Evolutionary conservation across 2,888 invertebrate genomes (phyloP), one percentile per base, ranked within the genome.

Genomic region (Drosophila neutralis): DNA sequence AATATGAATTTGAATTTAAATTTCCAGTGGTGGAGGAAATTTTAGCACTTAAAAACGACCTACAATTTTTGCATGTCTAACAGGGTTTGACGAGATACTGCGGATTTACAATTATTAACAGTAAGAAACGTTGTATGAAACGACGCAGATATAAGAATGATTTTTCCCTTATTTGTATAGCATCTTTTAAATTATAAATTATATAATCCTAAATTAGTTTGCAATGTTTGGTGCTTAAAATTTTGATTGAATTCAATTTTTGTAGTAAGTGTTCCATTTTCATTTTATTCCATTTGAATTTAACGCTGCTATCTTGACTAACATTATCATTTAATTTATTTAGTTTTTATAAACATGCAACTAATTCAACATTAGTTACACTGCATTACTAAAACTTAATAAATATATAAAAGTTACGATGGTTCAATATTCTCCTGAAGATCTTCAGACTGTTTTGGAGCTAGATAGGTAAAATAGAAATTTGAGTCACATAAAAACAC

Each of bases 381-480:
- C 29, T 51, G 13, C 10, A 15, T 24, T 6, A 29, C 18, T n/a
- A 24, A 42, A 27, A 27, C 18, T 15, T 36, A 8, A 35, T 24
- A 38, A 40, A 40, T 35, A 29, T 21, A 13, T 21, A 52, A 33
- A 18, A 40, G 24, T 18, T n/a, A 58, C 15, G 65, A 77, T 77
- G 77, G 64, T 77, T 51, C 62, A 52, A 60, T 56, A 49, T 48
- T 64, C 65, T 10, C 40, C 21, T 15, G 76, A 61, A 36, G 80
- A 70, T 57, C 51, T 77, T 27, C 53, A 66, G 4, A 67, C 75
- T 2, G 60, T 64, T 51, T 27, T 70, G n/a, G 70, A 77, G 36
- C 51, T 79, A n/a, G 76, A 77, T 53, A 77, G 77, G 77, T 77
- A 70, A 61, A 4, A 1, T 13, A 6, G 10, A 13, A 1, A 8